A percentile compares a stretch with the other conserved stretches of the same genome.
phyloP scores from a whole-genome alignment of 2,797 vertebrate genomes.

The Lates japonicus region DNA sequence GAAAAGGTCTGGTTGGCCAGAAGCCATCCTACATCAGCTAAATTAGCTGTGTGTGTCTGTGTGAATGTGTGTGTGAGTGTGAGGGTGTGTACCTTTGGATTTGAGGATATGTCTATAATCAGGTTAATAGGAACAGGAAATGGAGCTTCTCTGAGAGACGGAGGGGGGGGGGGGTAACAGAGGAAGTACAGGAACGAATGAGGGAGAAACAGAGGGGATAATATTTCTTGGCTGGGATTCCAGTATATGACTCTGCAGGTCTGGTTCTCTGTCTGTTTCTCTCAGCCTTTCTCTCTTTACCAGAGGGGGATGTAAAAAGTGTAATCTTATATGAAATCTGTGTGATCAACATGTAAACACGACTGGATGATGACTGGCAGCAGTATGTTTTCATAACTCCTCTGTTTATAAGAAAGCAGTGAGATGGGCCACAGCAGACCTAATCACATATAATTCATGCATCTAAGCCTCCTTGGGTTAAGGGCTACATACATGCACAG shows the following conservation, averaged over 20 bases:
- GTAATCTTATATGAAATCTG: slow-evolving; percentile 46
- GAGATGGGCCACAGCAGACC: slow-evolving; percentile 5
- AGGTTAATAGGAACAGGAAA: slow-evolving; percentile 79
- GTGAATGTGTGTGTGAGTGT: slow-evolving; percentile 21
- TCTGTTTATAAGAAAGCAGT: slow-evolving; percentile 44
- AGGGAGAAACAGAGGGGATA: slow-evolving; percentile 60
- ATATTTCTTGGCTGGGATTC: slow-evolving; percentile 65
- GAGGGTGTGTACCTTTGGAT: slow-evolving; percentile 55
- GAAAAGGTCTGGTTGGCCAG: slow-evolving; percentile 70
- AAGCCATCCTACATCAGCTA: slow-evolving; percentile 79
- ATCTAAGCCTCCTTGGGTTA: slow-evolving; percentile 2
- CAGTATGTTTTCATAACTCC: slow-evolving; percentile 42
- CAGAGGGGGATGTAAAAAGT: slow-evolving; percentile 17
- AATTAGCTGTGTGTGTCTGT: slow-evolving; percentile 48
- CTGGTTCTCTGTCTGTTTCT: slow-evolving; percentile 27
- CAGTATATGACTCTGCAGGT: slow-evolving; percentile 61
- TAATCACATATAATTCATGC: slow-evolving; percentile 31
- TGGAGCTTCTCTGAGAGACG: slow-evolving; percentile 72
- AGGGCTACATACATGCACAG: neutral
- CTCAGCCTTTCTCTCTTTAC: slow-evolving; percentile 19
- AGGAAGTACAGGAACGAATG: slow-evolving; percentile 59
- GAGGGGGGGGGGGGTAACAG: slow-evolving; percentile 40
- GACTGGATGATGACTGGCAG: slow-evolving; percentile 32
- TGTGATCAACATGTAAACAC: slow-evolving; percentile 42
- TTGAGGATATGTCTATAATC: slow-evolving; percentile 71